These are phyloP conservation scores for Cetonia aurata DNA, from an alignment of 2,888 invertebrate species.

Conservation along the genomic window DNA sequence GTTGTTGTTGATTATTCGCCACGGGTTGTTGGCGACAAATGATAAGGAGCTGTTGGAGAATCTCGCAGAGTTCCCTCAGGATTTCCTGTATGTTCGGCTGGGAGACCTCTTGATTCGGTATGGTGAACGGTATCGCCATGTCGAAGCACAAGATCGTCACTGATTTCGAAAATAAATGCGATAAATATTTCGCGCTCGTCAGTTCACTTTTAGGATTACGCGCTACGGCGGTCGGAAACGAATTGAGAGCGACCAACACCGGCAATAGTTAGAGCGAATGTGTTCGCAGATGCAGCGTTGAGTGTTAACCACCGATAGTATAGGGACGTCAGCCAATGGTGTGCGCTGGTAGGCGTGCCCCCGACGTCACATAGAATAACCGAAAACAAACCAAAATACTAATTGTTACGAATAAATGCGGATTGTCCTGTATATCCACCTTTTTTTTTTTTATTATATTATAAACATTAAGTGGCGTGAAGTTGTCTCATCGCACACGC, in stretches of 20 bases:
- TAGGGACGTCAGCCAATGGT: conserved; percentile 37
- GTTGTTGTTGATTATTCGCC: conserved; percentile 23
- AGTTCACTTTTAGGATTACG: conserved; percentile 3
- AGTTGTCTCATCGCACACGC: too few relatives aligned
- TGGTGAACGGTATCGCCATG: conserved; percentile 65
- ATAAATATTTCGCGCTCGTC: conserved; percentile 3
- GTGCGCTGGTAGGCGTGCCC: conserved; percentile 28
- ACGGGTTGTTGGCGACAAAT: conserved; percentile 48
- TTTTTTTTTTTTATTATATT: too few relatives aligned
- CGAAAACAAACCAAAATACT: conserved; percentile 37
- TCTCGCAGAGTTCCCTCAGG: conserved; percentile 53
- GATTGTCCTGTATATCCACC: conserved; percentile 1
- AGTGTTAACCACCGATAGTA: conserved; percentile 37
- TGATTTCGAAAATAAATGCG: too few relatives aligned
- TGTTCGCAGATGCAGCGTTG: conserved; percentile 30
- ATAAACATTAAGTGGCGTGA: too few relatives aligned
- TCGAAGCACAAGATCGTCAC: not conserved
- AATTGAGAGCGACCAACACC: conserved; percentile 37
- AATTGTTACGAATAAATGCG: conserved; percentile 23
- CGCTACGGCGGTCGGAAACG: conserved; percentile 14
- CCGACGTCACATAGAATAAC: conserved; percentile 29
- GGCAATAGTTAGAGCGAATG: conserved; percentile 39
- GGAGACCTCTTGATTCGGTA: conserved; percentile 61
- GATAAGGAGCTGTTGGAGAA: conserved; percentile 53
- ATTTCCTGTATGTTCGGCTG: conserved; percentile 58